A percentile compares a stretch with the other conserved stretches of the same genome.
These are phyloP conservation scores for Willisornis vidua DNA, from an alignment of 2,113 vertebrate species.

Conservation along the genomic window DNA sequence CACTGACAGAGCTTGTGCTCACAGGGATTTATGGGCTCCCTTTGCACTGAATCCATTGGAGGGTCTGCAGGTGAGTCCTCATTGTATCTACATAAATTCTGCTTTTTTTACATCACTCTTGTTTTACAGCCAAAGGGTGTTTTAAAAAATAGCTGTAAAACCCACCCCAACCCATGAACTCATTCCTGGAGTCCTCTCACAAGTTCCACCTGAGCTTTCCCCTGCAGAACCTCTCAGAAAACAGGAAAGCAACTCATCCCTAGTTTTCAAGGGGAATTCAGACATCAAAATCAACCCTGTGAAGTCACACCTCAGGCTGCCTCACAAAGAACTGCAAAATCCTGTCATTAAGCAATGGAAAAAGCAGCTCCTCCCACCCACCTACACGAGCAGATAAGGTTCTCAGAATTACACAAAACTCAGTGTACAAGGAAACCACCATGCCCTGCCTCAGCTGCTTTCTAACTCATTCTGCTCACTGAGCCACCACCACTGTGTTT, in stretches of 20 bases:
- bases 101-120: background rate
- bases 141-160: background rate
- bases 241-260: background rate
- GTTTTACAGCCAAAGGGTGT: background rate
- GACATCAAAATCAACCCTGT: background rate
- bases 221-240: background rate
- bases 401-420: slow-evolving; percentile 47
- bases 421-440: slow-evolving; percentile 45
- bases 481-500: background rate
- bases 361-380: slow-evolving; percentile 45
- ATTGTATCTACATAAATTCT: background rate
- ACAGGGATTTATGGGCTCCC: background rate
- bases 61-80: background rate
- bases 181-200: background rate
- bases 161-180: background rate
- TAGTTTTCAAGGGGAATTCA: background rate
- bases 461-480: slow-evolving; percentile 30
- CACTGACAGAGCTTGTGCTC: background rate
- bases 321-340: slow-evolving; percentile 7
- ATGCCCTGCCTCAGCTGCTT: background rate
- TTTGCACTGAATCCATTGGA: background rate
- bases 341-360: slow-evolving; percentile 28
- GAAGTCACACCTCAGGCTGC: background rate
- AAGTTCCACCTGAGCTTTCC: background rate
- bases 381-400: slow-evolving; percentile 15